These are phyloP conservation scores for Phymatocera aterrima DNA, from an alignment of 2,888 invertebrate genomes.

Conservation along the genomic window DNA sequence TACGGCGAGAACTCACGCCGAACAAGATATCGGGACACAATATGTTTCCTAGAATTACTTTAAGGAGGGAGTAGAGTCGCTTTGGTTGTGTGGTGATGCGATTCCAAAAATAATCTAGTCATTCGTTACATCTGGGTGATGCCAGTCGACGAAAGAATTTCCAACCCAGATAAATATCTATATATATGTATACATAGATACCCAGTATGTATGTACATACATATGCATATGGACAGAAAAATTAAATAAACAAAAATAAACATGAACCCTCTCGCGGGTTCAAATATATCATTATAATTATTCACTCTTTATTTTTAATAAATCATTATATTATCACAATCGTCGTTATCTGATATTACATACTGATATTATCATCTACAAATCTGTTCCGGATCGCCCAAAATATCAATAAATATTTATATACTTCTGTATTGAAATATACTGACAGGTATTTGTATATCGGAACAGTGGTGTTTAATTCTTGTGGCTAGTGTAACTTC, in stretches of 20 bases:
- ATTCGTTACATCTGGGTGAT: slow-evolving; percentile 44
- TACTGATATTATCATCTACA: neutral
- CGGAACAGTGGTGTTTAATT: neutral
- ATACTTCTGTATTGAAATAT: neutral
- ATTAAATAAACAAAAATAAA: neutral
- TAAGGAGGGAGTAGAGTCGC: slow-evolving; percentile 14
- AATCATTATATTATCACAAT: neutral
- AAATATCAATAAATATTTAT: slow-evolving; percentile 1
- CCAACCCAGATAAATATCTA: slow-evolving; percentile 46
- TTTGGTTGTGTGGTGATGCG: slow-evolving; percentile 37
- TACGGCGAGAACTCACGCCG: neutral
- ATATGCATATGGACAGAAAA: neutral
- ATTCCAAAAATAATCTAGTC: slow-evolving; percentile 46
- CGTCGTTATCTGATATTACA: neutral
- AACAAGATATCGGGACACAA: slow-evolving; percentile 36
- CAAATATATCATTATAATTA: neutral
- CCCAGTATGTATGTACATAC: neutral
- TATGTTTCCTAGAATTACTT: slow-evolving; percentile 42
- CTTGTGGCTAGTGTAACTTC: neutral
- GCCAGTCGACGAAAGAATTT: slow-evolving; percentile 41
- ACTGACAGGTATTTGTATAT: neutral
- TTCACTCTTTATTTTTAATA: neutral
- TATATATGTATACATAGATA: slow-evolving; percentile 27
- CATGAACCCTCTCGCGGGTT: neutral
- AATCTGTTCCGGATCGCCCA: neutral